Conservation (phyloP, 2,888 invertebrate species). For the Merodon equestris region DNA sequence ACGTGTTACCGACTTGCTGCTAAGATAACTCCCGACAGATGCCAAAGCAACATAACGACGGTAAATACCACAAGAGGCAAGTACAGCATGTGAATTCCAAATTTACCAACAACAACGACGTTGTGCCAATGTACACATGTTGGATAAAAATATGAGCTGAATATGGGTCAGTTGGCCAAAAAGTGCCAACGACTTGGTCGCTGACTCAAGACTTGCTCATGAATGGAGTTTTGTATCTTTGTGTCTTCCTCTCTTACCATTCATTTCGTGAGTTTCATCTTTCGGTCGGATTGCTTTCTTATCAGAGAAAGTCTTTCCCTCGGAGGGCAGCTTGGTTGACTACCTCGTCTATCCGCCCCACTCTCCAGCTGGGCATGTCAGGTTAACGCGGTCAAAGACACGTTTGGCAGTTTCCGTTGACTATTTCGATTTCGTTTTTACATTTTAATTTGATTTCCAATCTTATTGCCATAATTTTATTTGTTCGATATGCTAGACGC, state of each 20-base stretch:
- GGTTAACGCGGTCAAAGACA: conserved; percentile 6
- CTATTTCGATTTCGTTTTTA: too few relatives aligned
- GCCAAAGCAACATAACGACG: conserved; percentile 34
- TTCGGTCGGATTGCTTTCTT: conserved; percentile 30
- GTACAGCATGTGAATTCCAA: conserved; percentile 45
- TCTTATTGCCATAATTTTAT: conserved; percentile 34
- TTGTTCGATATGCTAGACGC: conserved; percentile 21
- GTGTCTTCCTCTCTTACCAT: conserved; percentile 20
- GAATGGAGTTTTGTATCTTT: conserved; percentile 13
- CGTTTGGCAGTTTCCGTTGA: conserved; percentile 3
- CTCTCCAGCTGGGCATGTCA: conserved; percentile 11
- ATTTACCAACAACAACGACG: conserved; percentile 17
- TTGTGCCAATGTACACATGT: conserved; percentile 3
- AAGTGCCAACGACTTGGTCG: conserved; percentile 56
- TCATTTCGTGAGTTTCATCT: conserved; percentile 46
- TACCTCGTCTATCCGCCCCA: neutral
- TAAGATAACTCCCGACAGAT: conserved; percentile 54
- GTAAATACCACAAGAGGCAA: conserved; percentile 11
- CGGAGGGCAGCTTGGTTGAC: conserved; percentile 13
- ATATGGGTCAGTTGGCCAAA: conserved; percentile 62
- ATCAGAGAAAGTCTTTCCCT: conserved; percentile 59
- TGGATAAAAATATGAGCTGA: conserved; percentile 21
- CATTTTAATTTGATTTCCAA: conserved; percentile 7
- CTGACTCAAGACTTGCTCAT: conserved; percentile 17
- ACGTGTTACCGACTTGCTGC: conserved; percentile 32